These are phyloP conservation scores for Sphenodon punctatus DNA, from an alignment of 2,797 vertebrate genomes.

Conservation along the genomic window DNA sequence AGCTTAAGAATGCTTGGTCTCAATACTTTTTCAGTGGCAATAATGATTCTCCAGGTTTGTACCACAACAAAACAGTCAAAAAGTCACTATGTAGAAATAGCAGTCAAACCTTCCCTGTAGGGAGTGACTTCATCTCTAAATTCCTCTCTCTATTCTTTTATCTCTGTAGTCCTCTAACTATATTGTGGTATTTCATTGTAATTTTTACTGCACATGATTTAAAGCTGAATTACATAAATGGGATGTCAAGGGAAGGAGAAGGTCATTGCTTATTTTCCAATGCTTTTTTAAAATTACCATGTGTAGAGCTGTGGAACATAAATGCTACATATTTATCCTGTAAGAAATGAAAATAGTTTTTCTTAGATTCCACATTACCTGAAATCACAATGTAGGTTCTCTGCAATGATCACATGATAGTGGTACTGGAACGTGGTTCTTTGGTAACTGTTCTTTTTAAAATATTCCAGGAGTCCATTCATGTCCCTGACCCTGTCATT, in stretches of 20 bases:
- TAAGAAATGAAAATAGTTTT: neutral
- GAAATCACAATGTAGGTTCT: neutral
- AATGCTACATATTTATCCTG: no score
- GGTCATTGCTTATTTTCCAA: no score
- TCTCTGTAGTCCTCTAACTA: neutral
- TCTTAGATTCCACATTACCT: neutral
- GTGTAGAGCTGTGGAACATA: no score
- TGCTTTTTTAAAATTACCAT: no score
- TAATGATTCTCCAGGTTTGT: neutral
- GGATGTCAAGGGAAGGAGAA: no score
- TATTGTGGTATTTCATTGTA: no score
- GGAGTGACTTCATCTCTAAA: neutral
- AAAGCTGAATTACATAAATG: no score
- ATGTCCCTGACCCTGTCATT: conserved; percentile 94
- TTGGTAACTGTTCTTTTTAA: neutral
- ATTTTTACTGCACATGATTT: neutral
- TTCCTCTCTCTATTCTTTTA: neutral
- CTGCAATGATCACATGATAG: neutral
- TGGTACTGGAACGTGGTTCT: neutral
- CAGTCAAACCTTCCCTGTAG: neutral
- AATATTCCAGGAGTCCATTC: conserved; percentile 90
- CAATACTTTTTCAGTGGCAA: neutral
- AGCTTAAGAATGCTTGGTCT: neutral
- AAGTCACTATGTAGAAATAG: neutral
- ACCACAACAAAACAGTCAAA: neutral